Percentiles rank a stretch among this genome's conserved stretches.
Conservation (phyloP, 2,888 invertebrate genomes). For the Crematogaster levior region DNA sequence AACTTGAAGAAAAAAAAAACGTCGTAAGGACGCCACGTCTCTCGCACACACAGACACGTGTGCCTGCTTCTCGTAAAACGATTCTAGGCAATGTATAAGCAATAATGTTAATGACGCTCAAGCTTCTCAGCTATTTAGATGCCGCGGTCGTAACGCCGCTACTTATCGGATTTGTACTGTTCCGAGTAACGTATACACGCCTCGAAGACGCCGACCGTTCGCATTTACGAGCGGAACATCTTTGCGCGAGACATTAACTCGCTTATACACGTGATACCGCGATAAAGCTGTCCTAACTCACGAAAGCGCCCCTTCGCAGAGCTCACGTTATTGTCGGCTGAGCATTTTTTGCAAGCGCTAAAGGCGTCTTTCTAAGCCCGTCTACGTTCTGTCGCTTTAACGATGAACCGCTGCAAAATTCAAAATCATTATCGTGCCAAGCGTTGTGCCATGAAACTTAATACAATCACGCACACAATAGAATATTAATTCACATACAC, state of each 20-base stretch:
- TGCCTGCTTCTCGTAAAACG: slow-evolving; percentile 16
- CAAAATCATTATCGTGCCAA: slow-evolving; percentile 29
- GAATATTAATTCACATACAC: slow-evolving; percentile 7
- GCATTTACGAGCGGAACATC: slow-evolving; percentile 29
- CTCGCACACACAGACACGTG: too few relatives aligned
- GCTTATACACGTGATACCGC: slow-evolving; percentile 24
- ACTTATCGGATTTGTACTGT: slow-evolving; percentile 19
- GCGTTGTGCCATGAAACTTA: slow-evolving; percentile 41
- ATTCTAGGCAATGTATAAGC: neutral
- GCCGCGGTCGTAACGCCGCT: slow-evolving; percentile 28
- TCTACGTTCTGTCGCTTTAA: neutral
- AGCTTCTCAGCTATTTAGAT: slow-evolving; percentile 3
- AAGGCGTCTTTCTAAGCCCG: neutral
- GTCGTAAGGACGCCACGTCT: neutral
- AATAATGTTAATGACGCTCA: slow-evolving; percentile 32
- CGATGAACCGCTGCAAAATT: slow-evolving; percentile 18
- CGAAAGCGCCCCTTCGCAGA: neutral
- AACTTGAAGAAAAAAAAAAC: neutral
- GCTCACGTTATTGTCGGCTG: neutral
- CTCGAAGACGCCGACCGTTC: slow-evolving; percentile 3
- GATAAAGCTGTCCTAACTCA: slow-evolving; percentile 29
- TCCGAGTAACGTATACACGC: slow-evolving; percentile 11
- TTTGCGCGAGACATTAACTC: slow-evolving; percentile 29
- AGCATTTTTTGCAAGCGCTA: slow-evolving; percentile 9
- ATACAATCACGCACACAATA: slow-evolving; percentile 48